phyloP scores from a whole-genome alignment of 2,113 vertebrate genomes.

The Origma solitaria region DNA sequence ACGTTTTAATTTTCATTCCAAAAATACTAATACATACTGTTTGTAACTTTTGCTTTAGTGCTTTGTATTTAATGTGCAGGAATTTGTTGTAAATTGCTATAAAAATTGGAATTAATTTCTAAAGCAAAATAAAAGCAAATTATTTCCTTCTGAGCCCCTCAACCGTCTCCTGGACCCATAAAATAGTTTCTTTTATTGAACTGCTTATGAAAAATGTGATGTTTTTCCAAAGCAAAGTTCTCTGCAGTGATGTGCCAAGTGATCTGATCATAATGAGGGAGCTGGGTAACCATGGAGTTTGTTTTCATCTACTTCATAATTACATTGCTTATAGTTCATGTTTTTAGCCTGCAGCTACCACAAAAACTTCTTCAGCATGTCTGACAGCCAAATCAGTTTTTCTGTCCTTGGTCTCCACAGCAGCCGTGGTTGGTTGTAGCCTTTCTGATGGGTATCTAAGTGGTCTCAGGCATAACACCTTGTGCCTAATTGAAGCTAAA shows the following conservation, averaged over 20 bases:
- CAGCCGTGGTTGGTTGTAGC: not conserved
- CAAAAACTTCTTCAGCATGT: not conserved
- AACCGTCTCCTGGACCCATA: not conserved
- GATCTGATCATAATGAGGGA: constrained; percentile 29
- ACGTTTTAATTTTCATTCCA: constrained; percentile 65
- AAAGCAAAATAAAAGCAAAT: constrained; percentile 53
- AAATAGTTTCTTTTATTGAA: constrained; percentile 6
- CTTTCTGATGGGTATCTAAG: constrained; percentile 19
- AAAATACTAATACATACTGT: constrained; percentile 42
- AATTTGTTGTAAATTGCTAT: constrained; percentile 53
- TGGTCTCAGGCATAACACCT: constrained; percentile 45
- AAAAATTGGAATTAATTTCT: constrained; percentile 61
- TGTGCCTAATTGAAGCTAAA: constrained; percentile 50
- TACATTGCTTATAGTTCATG: not conserved
- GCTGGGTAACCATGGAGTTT: not conserved
- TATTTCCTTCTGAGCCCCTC: constrained; percentile 11
- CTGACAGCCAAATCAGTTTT: constrained; percentile 6
- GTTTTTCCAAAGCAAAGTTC: constrained; percentile 48
- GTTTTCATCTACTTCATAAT: constrained; percentile 21
- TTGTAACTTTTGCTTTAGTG: constrained; percentile 49
- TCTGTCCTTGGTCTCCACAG: not conserved
- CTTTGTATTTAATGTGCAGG: constrained; percentile 52
- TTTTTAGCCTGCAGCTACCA: constrained; percentile 32
- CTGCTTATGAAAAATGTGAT: not conserved
- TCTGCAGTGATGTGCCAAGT: constrained; percentile 49